phyloP scores from a whole-genome alignment of 2,888 invertebrate species.

The Epistrophella euchroma region DNA sequence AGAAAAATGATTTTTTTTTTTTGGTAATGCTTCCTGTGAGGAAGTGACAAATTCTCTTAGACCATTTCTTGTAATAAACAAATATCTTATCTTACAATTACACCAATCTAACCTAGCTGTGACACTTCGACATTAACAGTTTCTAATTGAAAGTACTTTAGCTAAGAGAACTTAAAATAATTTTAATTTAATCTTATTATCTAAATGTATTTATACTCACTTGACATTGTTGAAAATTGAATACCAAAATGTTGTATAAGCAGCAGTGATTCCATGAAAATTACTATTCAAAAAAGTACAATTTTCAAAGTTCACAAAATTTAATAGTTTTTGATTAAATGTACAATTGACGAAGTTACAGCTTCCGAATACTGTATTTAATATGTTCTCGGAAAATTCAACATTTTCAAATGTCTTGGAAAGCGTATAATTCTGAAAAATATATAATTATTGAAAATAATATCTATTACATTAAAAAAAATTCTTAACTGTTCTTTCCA shows the following conservation, averaged over 20 bases:
- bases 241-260: slow-evolving; percentile 87
- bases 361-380: slow-evolving; percentile 87
- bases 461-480: background rate
- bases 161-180: too few relatives aligned
- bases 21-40: too few relatives aligned
- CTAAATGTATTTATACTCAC: slow-evolving; percentile 82
- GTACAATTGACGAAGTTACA: slow-evolving; percentile 87
- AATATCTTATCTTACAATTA: too few relatives aligned
- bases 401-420: slow-evolving; percentile 82
- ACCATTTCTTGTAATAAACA: too few relatives aligned
- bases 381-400: slow-evolving; percentile 87
- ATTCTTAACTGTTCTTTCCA: slow-evolving; percentile 6
- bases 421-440: slow-evolving; percentile 81
- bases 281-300: slow-evolving; percentile 89
- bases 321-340: slow-evolving; percentile 88
- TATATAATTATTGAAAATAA: background rate
- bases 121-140: too few relatives aligned
- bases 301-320: slow-evolving; percentile 89
- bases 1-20: too few relatives aligned
- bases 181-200: too few relatives aligned
- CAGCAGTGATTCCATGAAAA: slow-evolving; percentile 89
- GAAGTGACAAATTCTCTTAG: too few relatives aligned
- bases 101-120: too few relatives aligned
- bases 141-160: too few relatives aligned
- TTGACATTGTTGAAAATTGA: slow-evolving; percentile 87